These are phyloP conservation scores for Leistus spinibarbis DNA, from an alignment of 2,888 invertebrate species.

Conservation along the genomic window DNA sequence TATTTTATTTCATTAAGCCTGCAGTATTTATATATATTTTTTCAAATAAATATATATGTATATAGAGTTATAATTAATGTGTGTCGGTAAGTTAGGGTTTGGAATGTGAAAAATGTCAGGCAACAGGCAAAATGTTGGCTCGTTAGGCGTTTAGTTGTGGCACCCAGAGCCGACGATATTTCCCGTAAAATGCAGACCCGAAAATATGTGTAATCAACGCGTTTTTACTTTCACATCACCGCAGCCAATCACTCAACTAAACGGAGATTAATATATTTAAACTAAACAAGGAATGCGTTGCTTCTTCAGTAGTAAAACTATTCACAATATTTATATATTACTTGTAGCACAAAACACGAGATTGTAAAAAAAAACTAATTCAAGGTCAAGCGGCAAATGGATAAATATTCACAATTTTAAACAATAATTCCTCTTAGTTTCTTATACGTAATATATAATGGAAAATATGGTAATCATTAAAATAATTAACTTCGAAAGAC, in stretches of 20 bases:
- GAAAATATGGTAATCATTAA: too few relatives aligned
- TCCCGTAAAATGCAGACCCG: constrained; percentile 14
- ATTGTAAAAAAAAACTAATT: too few relatives aligned
- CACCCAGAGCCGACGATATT: constrained; percentile 16
- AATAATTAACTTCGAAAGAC: too few relatives aligned
- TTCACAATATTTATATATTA: background rate
- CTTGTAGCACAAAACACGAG: too few relatives aligned
- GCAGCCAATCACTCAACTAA: constrained; percentile 15
- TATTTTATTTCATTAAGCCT: too few relatives aligned
- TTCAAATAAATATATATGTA: background rate
- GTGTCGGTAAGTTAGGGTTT: background rate
- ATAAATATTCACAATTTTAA: too few relatives aligned
- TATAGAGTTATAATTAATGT: too few relatives aligned
- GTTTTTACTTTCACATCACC: constrained; percentile 18
- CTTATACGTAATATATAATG: too few relatives aligned
- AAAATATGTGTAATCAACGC: constrained; percentile 11
- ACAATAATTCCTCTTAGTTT: too few relatives aligned
- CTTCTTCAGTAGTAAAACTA: background rate
- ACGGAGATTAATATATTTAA: constrained; percentile 12
- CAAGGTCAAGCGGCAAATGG: too few relatives aligned
- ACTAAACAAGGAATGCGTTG: constrained; percentile 15
- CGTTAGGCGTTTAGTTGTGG: constrained; percentile 30
- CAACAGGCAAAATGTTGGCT: constrained; percentile 23
- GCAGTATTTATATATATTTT: too few relatives aligned
- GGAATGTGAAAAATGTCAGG: constrained; percentile 21